Evolutionary conservation across 2,888 invertebrate genomes (phyloP).

Genomic region (Elysia crispata): DNA sequence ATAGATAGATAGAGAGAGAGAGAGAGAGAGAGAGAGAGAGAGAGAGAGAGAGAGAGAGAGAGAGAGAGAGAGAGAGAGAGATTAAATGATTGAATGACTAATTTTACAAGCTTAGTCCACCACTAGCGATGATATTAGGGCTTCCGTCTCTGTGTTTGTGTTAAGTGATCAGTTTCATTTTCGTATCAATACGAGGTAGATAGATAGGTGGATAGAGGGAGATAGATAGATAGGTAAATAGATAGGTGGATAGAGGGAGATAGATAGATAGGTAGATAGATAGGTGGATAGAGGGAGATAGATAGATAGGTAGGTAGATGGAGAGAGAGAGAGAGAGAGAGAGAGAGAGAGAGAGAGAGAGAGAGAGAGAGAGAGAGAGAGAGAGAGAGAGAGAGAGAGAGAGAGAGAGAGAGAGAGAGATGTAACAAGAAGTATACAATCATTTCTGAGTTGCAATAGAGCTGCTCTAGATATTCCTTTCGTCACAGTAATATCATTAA

Average conservation of each 20-base stretch:
- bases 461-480: background rate
- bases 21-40: background rate
- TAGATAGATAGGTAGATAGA: background rate
- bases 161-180: no score
- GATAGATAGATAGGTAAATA: no score
- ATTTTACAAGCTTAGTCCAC: no score
- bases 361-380: background rate
- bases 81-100: no score
- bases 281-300: background rate
- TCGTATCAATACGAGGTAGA: no score
- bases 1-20: background rate
- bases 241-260: no score
- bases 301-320: slow-evolving; percentile 19
- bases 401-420: slow-evolving; percentile 13
- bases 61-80: slow-evolving; percentile 29
- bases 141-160: no score
- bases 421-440: slow-evolving; percentile 3
- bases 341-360: background rate
- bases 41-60: slow-evolving; percentile 2
- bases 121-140: no score
- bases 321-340: background rate
- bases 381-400: background rate
- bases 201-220: no score
- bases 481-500: background rate
- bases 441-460: background rate